A percentile compares a stretch with the other conserved stretches of the same genome.
These are phyloP conservation scores for Notothenia rossii DNA, from an alignment of 2,113 vertebrate genomes.

Conservation along the genomic window DNA sequence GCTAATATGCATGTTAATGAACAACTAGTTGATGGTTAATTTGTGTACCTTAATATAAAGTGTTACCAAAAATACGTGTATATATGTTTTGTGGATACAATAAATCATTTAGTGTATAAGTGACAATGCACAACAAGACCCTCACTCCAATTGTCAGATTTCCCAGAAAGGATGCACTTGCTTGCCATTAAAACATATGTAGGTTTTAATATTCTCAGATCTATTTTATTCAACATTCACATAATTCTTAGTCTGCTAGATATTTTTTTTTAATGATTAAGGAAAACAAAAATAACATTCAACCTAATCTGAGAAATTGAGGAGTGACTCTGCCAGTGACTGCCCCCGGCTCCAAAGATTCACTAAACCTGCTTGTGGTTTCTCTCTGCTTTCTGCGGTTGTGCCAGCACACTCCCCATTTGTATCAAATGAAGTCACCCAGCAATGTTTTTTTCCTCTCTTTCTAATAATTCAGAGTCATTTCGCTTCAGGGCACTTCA, in stretches of 20 bases:
- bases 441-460: background rate
- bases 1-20: too few species aligned
- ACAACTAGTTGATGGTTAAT: too few species aligned
- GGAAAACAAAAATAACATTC: background rate
- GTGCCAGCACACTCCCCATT: slow-evolving; percentile 19
- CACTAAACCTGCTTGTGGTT: slow-evolving; percentile 21
- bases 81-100: too few species aligned
- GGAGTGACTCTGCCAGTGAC: slow-evolving; percentile 41
- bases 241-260: background rate
- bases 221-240: background rate
- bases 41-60: too few species aligned
- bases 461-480: slow-evolving; percentile 51
- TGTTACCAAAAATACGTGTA: too few species aligned
- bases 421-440: background rate
- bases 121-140: background rate
- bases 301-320: slow-evolving; percentile 8
- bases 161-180: background rate
- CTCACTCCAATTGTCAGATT: background rate
- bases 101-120: background rate
- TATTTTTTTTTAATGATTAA: background rate
- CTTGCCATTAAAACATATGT: background rate
- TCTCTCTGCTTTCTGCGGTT: slow-evolving; percentile 10
- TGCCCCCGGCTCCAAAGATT: slow-evolving; percentile 28
- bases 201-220: background rate
- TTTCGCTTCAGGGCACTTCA: slow-evolving; percentile 50